Base-by-base conservation (phyloP, 2,888 invertebrate genomes). In the Hemicrepidius hirtus region DNA sequence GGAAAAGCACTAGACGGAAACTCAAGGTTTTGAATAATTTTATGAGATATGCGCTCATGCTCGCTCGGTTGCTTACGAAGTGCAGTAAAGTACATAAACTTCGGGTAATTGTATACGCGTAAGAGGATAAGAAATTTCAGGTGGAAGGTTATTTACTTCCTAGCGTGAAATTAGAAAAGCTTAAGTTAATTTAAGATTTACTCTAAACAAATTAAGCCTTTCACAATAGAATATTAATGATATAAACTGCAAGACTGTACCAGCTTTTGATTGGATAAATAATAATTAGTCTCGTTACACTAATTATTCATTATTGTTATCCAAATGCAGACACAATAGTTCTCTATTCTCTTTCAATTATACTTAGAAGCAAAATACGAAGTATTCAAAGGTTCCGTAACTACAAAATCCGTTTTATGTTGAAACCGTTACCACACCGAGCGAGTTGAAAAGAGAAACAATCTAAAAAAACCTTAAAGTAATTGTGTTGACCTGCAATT, bases 51-150 rank as follows among this genome's bases (percentile, higher is more conserved):
- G 63, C 64, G 57, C 70, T 65, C 70, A 49, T 65, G 59, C 65
- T 65, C 65, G 70, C 70, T 71, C 49, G 49, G 65, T 60, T 74
- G 74, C 71, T 75, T 76, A 73, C 74, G 66, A 75, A 75, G 69
- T 77, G 76, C 76, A 77, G 72, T 65, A 77, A 77, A 78, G 73
- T 75, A 76, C 70, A 72, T 73, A 76, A 77, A 79, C 76, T 73
- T 68, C 67, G 70, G 74, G 77, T 79, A 76, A 77, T 79, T 75
- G 74, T 77, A 75, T 75, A 79, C 78, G 77, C 77, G 75, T 79
- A 79, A 80, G 80, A 78, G 79, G 80, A 80, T 79, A 77, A 79
- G 78, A 78, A 79, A 79, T 77, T 79, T 81, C 81, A 81, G 79
- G 80, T 80, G 79, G 78, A 78, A 80, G 80, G 78, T 80, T 81